Evolutionary conservation across 2,113 vertebrate species (phyloP), one percentile per base, ranked within the genome.

Genomic region (Prietella phreatophila): DNA sequence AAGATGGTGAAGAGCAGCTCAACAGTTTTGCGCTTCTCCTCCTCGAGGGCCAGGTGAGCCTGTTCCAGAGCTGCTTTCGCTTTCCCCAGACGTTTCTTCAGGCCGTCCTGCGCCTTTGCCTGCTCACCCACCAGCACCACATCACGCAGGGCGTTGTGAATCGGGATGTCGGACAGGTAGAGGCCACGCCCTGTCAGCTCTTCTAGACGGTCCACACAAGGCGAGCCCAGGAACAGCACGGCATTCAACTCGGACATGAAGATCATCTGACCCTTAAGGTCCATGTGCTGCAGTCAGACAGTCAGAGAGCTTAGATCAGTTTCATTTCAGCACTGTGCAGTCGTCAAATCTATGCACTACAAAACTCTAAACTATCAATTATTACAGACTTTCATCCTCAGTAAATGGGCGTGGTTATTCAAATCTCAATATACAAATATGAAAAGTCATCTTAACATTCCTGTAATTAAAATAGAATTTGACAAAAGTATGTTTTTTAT

Each of bases 251-350:
- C 98, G n/a, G 97, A 93, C 86, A 99, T 96, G 89, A 97, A 99
- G 91, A 99, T 97, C 98, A 99, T 99, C 92, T 99, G 98, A 85
- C 98, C 98, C 95, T 99, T 99, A 82, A 99, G 96, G 92, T 99
- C 98, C 98, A 98, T 99, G 81, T 96, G 96, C 97, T 99, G 67
- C 61, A 88, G 30, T 19, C n/a, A 88, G 42, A 84, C 33, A 30
- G 73, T 14, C 33, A 61, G 20, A 81, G n/a, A 47, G 42, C 42
- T 6, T 47, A 47, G 42, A 47, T 58, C 56, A 58, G 4, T 19
- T 58, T 58, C 56, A 58, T 58, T 20, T 58, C 15, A 17, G 19
- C 56, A 58, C 56, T 58, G 56, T 20, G 19, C 17, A 58, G 56
- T 17, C 17, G 5, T 58, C 17, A 58, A 19, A 19, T 17, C 42